Evolutionary conservation across 2,888 invertebrate genomes (phyloP), one percentile per base, ranked within the genome.

Genomic region (Hemicrepidius hirtus): DNA sequence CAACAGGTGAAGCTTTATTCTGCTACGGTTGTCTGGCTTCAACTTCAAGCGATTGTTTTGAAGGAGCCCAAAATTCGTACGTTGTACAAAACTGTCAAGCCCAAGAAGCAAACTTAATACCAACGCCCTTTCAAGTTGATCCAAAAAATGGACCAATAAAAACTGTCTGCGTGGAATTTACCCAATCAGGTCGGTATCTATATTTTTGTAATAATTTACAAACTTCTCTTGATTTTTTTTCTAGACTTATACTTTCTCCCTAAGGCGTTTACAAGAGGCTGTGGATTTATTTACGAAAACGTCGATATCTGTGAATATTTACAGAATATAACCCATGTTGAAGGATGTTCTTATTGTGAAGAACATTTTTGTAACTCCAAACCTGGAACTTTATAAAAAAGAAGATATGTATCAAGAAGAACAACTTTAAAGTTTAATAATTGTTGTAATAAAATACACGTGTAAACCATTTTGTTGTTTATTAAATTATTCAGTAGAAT

Each of bases 281-380:
- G 75, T 35, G 73, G 75, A 12, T 73, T 28, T 10, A 73, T 75
- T 20, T 73, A 49, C 21, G 55, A 70, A 32, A 49, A 41, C 10
- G 68, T 66, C 0, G 73, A 75, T 44, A 75, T 73, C n/a, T 75
- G 75, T 12, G 32, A 65, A n/a, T 75, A 62, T 57, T 57, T 75
- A 21, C 65, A 55, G 7, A 32, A 13, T 21, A 18, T 55, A 0
- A 6, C 46, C 2, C 10, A 66, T 13, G 16, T 72, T 5, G 9
- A 46, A n/a, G 40, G 16, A 3, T 72, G 75, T 28, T 24, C 35
- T 6, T 66, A 10, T 55, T 73, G 75, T 59, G 53, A 41, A 28
- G 24, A 13, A 12, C 37, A 74, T 32, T 55, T 63, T 1, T 74
- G 73, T 20, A 74, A 74, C 37, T 6, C 3, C 12, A 18, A 63